These are phyloP conservation scores for Microctonus hyperodae DNA, from an alignment of 2,888 invertebrate species.

Conservation along the genomic window DNA sequence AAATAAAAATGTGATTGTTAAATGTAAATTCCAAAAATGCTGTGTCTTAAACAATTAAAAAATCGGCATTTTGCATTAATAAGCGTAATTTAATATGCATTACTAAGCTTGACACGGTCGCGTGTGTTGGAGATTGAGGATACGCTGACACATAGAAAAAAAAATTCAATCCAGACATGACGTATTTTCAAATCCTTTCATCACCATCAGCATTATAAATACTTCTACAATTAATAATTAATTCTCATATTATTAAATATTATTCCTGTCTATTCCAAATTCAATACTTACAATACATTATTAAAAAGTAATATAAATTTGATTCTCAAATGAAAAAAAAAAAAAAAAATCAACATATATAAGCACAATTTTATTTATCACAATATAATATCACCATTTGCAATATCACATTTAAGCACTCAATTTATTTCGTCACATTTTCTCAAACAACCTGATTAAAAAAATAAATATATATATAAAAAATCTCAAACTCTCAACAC, in stretches of 20 bases:
- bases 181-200: neutral
- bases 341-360: too few species aligned
- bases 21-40: slow-evolving; percentile 55
- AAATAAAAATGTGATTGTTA: slow-evolving; percentile 31
- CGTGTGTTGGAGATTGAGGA: slow-evolving; percentile 14
- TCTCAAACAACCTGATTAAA: neutral
- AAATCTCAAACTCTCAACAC: too few species aligned
- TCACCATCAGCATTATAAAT: too few species aligned
- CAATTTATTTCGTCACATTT: neutral
- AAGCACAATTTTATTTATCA: too few species aligned
- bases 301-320: too few species aligned
- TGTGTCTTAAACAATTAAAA: slow-evolving; percentile 48
- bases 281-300: too few species aligned
- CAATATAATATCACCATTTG: too few species aligned
- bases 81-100: slow-evolving; percentile 57
- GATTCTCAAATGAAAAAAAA: too few species aligned
- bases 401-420: too few species aligned
- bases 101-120: slow-evolving; percentile 57
- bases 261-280: too few species aligned
- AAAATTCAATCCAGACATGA: slow-evolving; percentile 3
- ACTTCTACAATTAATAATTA: too few species aligned
- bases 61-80: slow-evolving; percentile 52
- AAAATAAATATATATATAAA: neutral
- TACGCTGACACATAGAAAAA: slow-evolving; percentile 9
- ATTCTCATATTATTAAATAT: too few species aligned